These are phyloP conservation scores for Ptiloglossa arizonensis DNA, from an alignment of 1,140 invertebrate species.

Conservation along the genomic window DNA sequence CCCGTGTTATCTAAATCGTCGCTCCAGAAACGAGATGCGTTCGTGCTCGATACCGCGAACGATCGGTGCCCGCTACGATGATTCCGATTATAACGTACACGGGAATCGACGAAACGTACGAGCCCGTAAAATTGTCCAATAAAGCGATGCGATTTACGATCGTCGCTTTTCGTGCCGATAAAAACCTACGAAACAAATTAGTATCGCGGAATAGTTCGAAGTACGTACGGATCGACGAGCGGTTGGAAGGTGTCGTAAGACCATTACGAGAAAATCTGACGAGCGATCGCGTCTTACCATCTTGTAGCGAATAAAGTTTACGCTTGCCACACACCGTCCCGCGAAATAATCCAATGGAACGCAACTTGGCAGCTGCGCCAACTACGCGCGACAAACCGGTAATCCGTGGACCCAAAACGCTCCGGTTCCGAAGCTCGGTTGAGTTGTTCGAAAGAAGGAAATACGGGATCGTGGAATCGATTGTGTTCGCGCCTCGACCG, in stretches of 20 bases:
- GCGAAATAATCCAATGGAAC: too few species aligned
- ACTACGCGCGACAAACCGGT: too few species aligned
- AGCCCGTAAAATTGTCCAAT: conserved; percentile 38
- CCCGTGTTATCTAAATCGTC: background rate
- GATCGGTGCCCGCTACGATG: conserved; percentile 6
- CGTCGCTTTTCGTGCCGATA: conserved; percentile 27
- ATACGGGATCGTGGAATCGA: too few species aligned
- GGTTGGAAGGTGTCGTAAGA: background rate
- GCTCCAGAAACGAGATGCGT: background rate
- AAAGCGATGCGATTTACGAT: conserved; percentile 43
- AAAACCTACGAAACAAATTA: conserved; percentile 6
- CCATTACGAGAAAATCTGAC: background rate
- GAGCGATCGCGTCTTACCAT: background rate
- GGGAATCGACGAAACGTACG: conserved; percentile 14
- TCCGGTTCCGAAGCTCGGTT: too few species aligned
- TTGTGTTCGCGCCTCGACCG: too few species aligned
- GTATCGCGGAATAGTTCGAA: background rate
- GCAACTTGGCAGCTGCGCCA: too few species aligned
- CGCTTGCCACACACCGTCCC: too few species aligned
- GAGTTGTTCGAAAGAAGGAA: too few species aligned
- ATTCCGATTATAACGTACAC: conserved; percentile 48
- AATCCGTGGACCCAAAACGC: too few species aligned
- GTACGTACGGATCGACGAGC: background rate
- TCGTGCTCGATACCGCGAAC: background rate
- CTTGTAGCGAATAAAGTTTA: too few species aligned